Conservation (phyloP, 1,140 invertebrate genomes). For the Drosophila subobscura region DNA sequence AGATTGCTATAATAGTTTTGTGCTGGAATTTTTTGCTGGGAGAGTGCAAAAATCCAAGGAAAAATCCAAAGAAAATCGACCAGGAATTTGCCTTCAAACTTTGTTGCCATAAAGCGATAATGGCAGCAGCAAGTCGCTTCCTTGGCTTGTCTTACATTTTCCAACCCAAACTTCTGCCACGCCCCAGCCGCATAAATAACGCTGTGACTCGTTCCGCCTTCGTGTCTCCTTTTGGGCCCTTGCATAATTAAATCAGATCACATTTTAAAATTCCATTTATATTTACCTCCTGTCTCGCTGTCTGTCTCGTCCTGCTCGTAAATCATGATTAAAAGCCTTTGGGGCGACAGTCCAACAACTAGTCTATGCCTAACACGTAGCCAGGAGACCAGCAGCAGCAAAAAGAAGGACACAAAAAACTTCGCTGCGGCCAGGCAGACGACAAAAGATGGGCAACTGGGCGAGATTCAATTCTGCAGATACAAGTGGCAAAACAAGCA, state of each 20-base stretch:
- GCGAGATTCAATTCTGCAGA: constrained; percentile 77
- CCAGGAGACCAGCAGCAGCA: background rate
- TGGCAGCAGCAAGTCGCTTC: background rate
- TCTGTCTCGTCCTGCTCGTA: constrained; percentile 64
- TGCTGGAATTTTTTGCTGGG: constrained; percentile 24
- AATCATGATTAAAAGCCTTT: constrained; percentile 83
- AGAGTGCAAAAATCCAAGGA: too few species aligned
- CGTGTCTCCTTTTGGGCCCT: constrained; percentile 37
- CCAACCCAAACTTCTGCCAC: too few species aligned
- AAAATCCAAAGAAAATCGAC: too few species aligned
- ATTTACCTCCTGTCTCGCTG: constrained; percentile 75
- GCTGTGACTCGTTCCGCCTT: background rate
- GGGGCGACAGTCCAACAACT: constrained; percentile 62
- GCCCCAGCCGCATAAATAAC: background rate
- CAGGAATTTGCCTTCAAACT: constrained; percentile 1
- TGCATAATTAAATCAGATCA: constrained; percentile 83
- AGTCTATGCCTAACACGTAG: constrained; percentile 75
- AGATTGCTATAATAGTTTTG: constrained; percentile 41
- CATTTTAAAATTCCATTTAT: constrained; percentile 84
- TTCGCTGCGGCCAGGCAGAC: constrained; percentile 66
- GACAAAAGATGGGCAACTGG: constrained; percentile 65
- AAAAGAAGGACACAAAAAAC: constrained; percentile 35
- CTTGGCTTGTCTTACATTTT: too few species aligned
- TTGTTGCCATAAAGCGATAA: background rate
- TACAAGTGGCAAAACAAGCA: constrained; percentile 75